Percentiles rank a stretch among this genome's conserved stretches.
Conservation (phyloP, 2,113 vertebrate genomes). For the Pao palembangensis region DNA sequence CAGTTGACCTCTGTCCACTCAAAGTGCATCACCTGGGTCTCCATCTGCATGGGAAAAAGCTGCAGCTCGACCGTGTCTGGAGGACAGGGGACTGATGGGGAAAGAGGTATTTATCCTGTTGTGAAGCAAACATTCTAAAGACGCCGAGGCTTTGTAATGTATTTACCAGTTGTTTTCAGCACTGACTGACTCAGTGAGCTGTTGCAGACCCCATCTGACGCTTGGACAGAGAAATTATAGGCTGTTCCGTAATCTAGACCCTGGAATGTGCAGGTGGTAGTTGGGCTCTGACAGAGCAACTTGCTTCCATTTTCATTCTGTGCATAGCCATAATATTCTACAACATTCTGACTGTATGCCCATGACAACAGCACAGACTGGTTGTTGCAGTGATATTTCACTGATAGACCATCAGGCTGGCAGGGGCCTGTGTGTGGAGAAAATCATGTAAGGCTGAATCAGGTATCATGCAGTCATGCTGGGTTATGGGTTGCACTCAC, state of each 20-base stretch:
- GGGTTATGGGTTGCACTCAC: neutral
- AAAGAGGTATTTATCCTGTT: neutral
- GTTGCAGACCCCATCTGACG: conserved; percentile 68
- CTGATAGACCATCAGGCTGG: conserved; percentile 54
- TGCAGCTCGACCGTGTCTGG: conserved; percentile 51
- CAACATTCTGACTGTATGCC: conserved; percentile 36
- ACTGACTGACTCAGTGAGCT: conserved; percentile 64
- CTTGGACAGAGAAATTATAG: conserved; percentile 74
- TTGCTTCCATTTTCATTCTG: conserved; percentile 35
- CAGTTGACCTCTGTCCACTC: conserved; percentile 64
- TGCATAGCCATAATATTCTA: conserved; percentile 60
- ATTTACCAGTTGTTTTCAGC: conserved; percentile 64
- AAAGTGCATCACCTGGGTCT: conserved; percentile 54
- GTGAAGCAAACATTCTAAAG: neutral
- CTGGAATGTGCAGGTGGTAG: conserved; percentile 53
- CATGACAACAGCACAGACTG: conserved; percentile 66
- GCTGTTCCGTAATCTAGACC: conserved; percentile 63
- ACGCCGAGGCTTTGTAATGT: neutral
- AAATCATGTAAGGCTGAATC: neutral
- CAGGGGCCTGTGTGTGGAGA: conserved; percentile 64
- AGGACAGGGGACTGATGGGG: conserved; percentile 69
- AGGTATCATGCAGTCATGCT: neutral
- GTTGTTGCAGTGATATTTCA: conserved; percentile 56
- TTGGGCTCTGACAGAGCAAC: conserved; percentile 53
- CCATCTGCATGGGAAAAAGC: conserved; percentile 40